Evolutionary conservation across 2,113 vertebrate species (phyloP).

Genomic region (Telmatochromis bifrenatus): DNA sequence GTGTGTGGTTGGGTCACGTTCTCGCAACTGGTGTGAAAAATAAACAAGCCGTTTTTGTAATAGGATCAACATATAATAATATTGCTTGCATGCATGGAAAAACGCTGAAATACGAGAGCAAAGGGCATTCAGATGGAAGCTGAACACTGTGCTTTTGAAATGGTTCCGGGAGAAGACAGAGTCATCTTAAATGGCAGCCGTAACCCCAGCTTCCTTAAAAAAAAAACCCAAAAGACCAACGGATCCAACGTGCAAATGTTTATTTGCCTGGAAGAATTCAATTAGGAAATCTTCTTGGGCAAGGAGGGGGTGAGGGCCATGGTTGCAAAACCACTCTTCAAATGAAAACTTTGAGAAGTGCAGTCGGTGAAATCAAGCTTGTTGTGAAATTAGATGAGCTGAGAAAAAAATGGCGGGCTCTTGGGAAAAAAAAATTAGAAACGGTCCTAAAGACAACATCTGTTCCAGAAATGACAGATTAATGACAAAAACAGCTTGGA

Average conservation of each 20-base stretch:
- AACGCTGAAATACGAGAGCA: background rate
- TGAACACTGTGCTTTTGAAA: background rate
- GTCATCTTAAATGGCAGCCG: slow-evolving; percentile 1
- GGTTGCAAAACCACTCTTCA: background rate
- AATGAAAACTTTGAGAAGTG: background rate
- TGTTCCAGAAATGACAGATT: background rate
- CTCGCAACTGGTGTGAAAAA: slow-evolving; percentile 15
- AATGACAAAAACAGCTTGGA: background rate
- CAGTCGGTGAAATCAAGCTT: background rate
- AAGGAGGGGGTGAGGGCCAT: background rate
- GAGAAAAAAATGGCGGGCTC: background rate
- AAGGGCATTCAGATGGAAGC: background rate
- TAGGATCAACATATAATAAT: slow-evolving; percentile 42
- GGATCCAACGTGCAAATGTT: background rate
- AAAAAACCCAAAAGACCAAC: rapidly evolving
- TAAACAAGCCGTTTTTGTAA: slow-evolving; percentile 16
- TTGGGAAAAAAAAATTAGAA: background rate
- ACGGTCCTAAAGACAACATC: background rate
- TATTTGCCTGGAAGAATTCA: background rate
- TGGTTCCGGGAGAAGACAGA: background rate
- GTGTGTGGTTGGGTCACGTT: background rate
- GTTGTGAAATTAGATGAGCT: background rate
- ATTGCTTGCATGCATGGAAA: background rate
- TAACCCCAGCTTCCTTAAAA: background rate
- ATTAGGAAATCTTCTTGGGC: background rate